A percentile compares a stretch with the other conserved stretches of the same genome.
These are phyloP conservation scores for Hipposideros larvatus DNA, from an alignment of 2,797 vertebrate species.

Conservation along the genomic window DNA sequence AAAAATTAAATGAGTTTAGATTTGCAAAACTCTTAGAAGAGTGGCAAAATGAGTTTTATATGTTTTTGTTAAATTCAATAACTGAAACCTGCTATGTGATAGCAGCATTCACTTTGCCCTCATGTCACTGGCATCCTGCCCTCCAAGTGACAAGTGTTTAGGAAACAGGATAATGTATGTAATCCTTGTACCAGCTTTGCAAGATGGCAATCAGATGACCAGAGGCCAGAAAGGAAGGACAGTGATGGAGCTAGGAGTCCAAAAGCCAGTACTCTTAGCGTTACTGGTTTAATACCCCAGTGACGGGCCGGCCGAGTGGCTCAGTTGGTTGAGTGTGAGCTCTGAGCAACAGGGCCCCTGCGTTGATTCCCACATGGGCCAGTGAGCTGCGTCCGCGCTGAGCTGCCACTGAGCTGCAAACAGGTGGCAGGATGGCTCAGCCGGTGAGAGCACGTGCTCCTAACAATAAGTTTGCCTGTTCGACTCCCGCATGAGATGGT, in stretches of 20 bases:
- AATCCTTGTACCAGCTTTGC: slow-evolving; percentile 30
- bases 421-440: too few relatives aligned
- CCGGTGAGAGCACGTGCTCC: too few relatives aligned
- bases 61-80: slow-evolving; percentile 7
- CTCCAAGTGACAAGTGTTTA: slow-evolving; percentile 30
- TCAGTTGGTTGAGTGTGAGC: too few relatives aligned
- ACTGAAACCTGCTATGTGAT: background rate
- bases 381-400: too few relatives aligned
- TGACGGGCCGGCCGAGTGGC: too few relatives aligned
- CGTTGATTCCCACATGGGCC: too few relatives aligned
- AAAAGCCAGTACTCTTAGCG: background rate
- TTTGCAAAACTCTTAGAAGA: slow-evolving; percentile 47
- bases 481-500: too few relatives aligned
- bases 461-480: too few relatives aligned
- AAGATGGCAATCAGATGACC: background rate
- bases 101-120: background rate
- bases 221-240: background rate
- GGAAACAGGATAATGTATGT: background rate
- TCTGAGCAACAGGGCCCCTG: too few relatives aligned
- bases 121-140: background rate
- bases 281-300: background rate
- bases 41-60: background rate
- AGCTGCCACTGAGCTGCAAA: too few relatives aligned
- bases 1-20: slow-evolving; percentile 47
- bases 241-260: background rate